phyloP scores from a whole-genome alignment of 1,140 invertebrate genomes.

The Episyrphus balteatus region DNA sequence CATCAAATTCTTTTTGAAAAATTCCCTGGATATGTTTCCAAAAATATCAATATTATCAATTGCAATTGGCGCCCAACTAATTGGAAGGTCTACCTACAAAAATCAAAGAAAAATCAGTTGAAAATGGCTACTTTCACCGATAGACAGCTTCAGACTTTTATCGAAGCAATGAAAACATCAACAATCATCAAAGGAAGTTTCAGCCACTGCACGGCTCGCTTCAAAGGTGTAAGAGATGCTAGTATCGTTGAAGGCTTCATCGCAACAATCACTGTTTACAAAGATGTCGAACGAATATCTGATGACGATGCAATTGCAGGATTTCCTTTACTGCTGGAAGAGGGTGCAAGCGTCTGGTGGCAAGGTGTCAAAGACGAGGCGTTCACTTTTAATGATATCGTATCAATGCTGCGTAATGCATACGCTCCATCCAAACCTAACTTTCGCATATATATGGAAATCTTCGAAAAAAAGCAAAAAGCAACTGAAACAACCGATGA shows the following conservation, averaged over 20 bases:
- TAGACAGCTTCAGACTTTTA: no score
- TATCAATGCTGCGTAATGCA: conserved; percentile 1
- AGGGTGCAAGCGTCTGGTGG: conserved; percentile 15
- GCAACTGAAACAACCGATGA: conserved; percentile 1
- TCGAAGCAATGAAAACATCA: no score
- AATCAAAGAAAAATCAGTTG: no score
- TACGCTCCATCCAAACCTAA: conserved; percentile 1
- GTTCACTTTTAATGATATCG: conserved; percentile 5
- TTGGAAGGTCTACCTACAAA: no score
- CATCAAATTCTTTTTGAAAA: no score
- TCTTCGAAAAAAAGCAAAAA: conserved; percentile 7
- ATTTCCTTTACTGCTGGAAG: conserved; percentile 13
- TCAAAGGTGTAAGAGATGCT: conserved; percentile 4
- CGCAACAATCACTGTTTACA: conserved; percentile 2
- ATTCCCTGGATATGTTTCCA: no score
- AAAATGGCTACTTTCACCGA: no score
- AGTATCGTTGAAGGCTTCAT: conserved; percentile 6
- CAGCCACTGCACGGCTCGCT: conserved; percentile 3
- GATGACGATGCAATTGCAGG: conserved; percentile 14
- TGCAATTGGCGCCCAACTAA: no score
- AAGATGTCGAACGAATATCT: conserved; percentile 7
- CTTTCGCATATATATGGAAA: conserved; percentile 5
- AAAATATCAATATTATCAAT: no score
- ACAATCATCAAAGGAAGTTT: conserved; percentile 1
- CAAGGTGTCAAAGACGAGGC: conserved; percentile 10